phyloP scores from a whole-genome alignment of 2,113 vertebrate species.

The Anser cygnoides region DNA sequence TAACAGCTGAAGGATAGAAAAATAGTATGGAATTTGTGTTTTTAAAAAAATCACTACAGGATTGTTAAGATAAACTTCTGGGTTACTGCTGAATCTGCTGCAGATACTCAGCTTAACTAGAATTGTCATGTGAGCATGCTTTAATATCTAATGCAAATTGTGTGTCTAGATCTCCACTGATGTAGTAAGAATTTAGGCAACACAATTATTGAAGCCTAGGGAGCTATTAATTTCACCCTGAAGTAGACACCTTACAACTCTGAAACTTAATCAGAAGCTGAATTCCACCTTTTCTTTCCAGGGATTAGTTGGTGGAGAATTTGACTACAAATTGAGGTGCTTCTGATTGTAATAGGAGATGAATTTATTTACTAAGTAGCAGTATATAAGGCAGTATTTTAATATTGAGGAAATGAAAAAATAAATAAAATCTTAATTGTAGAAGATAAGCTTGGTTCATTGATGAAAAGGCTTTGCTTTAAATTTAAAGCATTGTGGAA shows the following conservation, averaged over 20 bases:
- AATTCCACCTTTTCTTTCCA: rapidly evolving
- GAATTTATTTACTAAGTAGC: background rate
- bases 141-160: background rate
- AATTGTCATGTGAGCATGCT: background rate
- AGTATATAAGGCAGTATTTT: background rate
- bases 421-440: background rate
- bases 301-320: background rate
- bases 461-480: background rate
- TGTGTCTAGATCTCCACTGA: background rate
- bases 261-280: background rate
- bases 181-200: background rate
- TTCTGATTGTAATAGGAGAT: background rate
- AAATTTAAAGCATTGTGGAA: background rate
- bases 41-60: background rate
- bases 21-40: background rate
- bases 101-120: background rate
- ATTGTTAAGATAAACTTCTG: background rate
- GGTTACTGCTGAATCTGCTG: background rate
- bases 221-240: background rate
- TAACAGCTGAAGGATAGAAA: background rate
- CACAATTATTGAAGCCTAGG: background rate
- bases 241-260: background rate
- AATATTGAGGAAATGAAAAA: background rate
- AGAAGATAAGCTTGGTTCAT: background rate
- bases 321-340: background rate